Percentiles rank a stretch among this genome's conserved stretches.
Conservation (phyloP, 2,888 invertebrate species). For the Leuctra nigra region DNA sequence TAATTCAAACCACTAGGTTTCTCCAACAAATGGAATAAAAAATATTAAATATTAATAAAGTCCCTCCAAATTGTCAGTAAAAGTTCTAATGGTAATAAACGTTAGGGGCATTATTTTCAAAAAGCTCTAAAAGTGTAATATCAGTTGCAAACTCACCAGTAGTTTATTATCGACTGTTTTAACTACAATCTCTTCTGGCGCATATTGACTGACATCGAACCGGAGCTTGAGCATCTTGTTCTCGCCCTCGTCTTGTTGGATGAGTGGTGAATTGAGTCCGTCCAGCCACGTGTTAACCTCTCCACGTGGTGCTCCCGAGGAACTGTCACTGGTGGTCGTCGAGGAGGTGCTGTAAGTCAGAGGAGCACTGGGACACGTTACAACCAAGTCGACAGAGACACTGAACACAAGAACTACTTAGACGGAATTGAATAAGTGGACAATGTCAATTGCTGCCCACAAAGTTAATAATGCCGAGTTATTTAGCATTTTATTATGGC, state of each 20-base stretch:
- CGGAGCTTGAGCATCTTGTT: constrained; percentile 90
- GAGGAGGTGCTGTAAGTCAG: constrained; percentile 53
- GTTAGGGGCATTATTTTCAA: no score
- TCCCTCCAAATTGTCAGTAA: no score
- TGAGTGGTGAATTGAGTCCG: constrained; percentile 86
- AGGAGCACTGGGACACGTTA: constrained; percentile 20
- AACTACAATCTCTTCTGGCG: constrained; percentile 94
- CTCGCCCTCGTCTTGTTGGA: constrained; percentile 90
- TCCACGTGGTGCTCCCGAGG: constrained; percentile 38
- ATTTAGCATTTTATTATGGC: no score
- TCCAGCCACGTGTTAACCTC: constrained; percentile 68
- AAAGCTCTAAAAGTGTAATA: not conserved
- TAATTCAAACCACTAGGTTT: no score
- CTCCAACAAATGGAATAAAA: no score
- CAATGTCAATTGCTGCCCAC: no score
- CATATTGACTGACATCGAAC: constrained; percentile 96
- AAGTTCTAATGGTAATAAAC: no score
- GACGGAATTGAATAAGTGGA: no score
- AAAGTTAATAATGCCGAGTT: no score
- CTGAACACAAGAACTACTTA: no score
- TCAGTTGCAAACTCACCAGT: constrained; percentile 55
- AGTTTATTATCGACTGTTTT: constrained; percentile 98
- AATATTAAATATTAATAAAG: no score
- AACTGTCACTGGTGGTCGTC: constrained; percentile 48
- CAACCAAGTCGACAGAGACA: no score